Evolutionary conservation across 2,888 invertebrate genomes (phyloP), one percentile per base, ranked within the genome.

Genomic region (Yponomeuta evonymella): DNA sequence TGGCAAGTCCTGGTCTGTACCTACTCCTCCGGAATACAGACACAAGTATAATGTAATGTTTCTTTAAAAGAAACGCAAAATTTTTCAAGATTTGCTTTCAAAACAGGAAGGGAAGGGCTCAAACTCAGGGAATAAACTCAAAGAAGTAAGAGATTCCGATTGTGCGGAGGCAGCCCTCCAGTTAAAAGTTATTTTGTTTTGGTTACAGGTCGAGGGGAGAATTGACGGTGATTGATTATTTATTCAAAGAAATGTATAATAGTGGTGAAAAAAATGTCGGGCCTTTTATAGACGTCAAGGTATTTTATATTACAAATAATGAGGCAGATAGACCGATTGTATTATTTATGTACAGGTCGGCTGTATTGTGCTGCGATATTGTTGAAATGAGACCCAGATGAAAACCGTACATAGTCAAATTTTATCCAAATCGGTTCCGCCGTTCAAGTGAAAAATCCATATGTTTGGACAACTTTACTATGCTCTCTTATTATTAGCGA

Each of bases 81-180:
- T 90, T 86, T 81, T 87, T 85, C 82, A 84, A 85, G 86, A 90
- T 91, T 90, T 88, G 79, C 88, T 90, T 89, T 90, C 90, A 89
- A 90, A 88, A 51, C 12, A 2, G 51, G 51, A 12, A 51, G 51
- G 12, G 51, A 51, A 10, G 51, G 51, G 51, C 51, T 51, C 6
- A 51, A 51, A n/a, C n/a, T n/a, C n/a, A n/a, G n/a, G n/a, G n/a
- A n/a, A 51, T 51, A 8, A 51, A 51, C 51, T 51, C 33, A 5
- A 43, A 43, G 0, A 1, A 43, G 43, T 15, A 58, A 5, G 75
- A 76, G 81, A 81, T 81, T 76, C 75, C 73, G 74, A 73, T 75
- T 67, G 71, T 77, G 76, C 73, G 15, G 12, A 58, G 15, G 15
- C 51, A 1, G 15, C 15, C 51, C 51, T 58, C 15, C 4, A 58